Evolutionary conservation across 2,797 vertebrate species (phyloP).

Genomic region (Dryobates pubescens): DNA sequence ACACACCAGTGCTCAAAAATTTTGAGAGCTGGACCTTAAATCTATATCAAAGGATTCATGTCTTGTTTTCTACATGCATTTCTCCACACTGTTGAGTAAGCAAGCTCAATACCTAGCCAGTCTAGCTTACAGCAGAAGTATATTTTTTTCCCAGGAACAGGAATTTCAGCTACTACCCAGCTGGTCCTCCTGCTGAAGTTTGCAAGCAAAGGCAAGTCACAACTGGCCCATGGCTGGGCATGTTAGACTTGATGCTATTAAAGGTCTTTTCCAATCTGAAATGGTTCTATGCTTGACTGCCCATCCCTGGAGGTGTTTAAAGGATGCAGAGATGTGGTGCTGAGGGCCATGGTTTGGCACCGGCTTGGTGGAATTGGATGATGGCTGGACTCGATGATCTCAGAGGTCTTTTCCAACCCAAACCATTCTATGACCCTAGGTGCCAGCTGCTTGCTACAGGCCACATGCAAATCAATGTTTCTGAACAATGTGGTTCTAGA

Average conservation of each 20-base stretch:
- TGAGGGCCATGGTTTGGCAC: no score
- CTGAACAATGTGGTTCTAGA: background rate
- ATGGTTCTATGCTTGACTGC: no score
- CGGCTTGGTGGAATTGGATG: no score
- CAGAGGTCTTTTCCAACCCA: no score
- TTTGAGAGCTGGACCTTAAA: background rate
- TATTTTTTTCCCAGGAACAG: constrained; percentile 53
- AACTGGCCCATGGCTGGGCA: background rate
- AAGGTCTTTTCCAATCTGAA: no score
- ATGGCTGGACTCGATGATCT: no score
- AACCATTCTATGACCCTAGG: background rate
- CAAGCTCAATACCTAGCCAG: background rate
- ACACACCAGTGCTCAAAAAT: background rate
- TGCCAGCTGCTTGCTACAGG: constrained; percentile 9
- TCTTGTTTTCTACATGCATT: constrained; percentile 11
- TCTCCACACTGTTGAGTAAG: background rate
- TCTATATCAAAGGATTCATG: background rate
- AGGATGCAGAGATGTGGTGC: no score
- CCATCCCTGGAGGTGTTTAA: no score
- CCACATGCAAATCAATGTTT: constrained; percentile 27
- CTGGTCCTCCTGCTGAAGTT: background rate
- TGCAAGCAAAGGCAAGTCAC: constrained; percentile 26
- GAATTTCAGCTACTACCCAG: background rate
- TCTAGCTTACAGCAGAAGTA: background rate
- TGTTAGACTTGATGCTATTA: background rate